These are phyloP conservation scores for Rhimphoctona megacephalus DNA, from an alignment of 2,888 invertebrate species.

Conservation along the genomic window DNA sequence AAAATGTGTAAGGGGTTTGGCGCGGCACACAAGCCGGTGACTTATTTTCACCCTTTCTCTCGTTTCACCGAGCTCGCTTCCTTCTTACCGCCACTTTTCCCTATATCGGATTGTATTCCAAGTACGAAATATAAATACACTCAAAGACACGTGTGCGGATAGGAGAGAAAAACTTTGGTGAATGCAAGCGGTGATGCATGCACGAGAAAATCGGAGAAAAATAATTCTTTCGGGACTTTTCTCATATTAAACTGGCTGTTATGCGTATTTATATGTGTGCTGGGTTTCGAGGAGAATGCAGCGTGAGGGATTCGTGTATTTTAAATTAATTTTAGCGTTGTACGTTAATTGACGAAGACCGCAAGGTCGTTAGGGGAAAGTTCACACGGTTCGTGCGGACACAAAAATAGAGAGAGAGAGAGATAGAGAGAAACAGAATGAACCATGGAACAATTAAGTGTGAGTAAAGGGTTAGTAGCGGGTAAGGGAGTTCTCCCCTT, in stretches of 20 bases:
- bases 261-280: neutral
- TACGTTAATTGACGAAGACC: conserved; percentile 60
- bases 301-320: conserved; percentile 44
- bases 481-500: conserved; percentile 11
- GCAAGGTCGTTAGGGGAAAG: conserved; percentile 59
- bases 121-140: neutral
- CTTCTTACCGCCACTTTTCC: conserved; percentile 31
- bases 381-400: conserved; percentile 32
- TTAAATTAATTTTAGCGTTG: conserved; percentile 52
- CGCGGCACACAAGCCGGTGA: conserved; percentile 30
- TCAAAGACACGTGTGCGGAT: neutral
- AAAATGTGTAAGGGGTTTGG: conserved; percentile 25
- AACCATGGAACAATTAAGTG: conserved; percentile 43
- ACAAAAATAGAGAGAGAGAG: conserved; percentile 1
- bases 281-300: neutral
- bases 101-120: conserved; percentile 1
- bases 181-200: neutral
- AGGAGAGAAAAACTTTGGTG: conserved; percentile 17
- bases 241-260: neutral
- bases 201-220: neutral
- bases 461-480: conserved; percentile 27
- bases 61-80: neutral
- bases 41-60: conserved; percentile 51
- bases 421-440: conserved; percentile 16
- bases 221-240: conserved; percentile 3